Percentiles rank a stretch among this genome's conserved stretches.
phyloP scores from a whole-genome alignment of 1,140 invertebrate genomes.

The Streblospio benedicti region DNA sequence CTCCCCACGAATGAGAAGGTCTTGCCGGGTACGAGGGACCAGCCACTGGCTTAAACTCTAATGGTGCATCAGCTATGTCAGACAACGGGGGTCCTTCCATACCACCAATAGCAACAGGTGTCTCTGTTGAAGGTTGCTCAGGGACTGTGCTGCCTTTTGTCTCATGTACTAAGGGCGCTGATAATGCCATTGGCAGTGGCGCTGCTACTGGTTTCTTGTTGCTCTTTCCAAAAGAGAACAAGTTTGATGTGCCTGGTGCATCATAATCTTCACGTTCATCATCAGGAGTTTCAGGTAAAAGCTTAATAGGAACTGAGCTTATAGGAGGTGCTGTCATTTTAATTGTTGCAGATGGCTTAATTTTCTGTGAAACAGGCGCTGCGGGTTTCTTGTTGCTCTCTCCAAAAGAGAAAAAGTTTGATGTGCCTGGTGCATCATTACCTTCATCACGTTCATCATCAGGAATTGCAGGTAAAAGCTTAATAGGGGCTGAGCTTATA shows the following conservation, averaged over 20 bases:
- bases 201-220: constrained; percentile 15
- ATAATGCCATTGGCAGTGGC: constrained; percentile 19
- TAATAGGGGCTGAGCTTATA: too few relatives aligned
- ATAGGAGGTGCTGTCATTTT: too few relatives aligned
- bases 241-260: too few relatives aligned
- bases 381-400: background rate
- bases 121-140: constrained; percentile 9
- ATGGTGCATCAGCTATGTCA: background rate
- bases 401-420: too few relatives aligned
- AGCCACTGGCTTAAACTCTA: background rate
- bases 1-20: too few relatives aligned
- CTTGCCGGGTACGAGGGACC: background rate
- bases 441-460: constrained; percentile 30
- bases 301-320: too few relatives aligned
- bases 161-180: background rate
- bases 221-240: background rate
- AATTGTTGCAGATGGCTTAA: too few relatives aligned
- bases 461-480: too few relatives aligned
- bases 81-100: constrained; percentile 6
- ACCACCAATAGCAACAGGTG: constrained; percentile 14
- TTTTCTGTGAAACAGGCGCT: too few relatives aligned
- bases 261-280: constrained; percentile 27
- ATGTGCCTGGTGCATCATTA: too few relatives aligned
- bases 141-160: background rate
- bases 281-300: constrained; percentile 23